A percentile compares a stretch with the other conserved stretches of the same genome.
These are phyloP conservation scores for Acropternis orthonyx DNA, from an alignment of 2,797 vertebrate species.

Conservation along the genomic window DNA sequence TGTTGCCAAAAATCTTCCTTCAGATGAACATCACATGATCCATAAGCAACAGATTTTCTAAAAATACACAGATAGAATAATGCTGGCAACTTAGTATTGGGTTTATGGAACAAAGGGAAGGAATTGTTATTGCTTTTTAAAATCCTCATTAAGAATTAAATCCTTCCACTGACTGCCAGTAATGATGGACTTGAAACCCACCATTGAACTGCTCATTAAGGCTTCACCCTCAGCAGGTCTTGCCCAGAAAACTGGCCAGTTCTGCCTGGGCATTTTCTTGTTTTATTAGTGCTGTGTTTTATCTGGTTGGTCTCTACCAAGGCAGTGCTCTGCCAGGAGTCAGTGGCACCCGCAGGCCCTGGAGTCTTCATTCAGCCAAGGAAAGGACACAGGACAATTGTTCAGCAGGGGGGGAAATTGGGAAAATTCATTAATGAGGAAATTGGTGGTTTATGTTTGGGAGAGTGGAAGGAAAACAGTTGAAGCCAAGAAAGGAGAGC, in stretches of 20 bases:
- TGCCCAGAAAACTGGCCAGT: background rate
- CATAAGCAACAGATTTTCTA: background rate
- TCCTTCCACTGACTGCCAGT: background rate
- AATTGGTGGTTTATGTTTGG: background rate
- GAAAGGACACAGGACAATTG: background rate
- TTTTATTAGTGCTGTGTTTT: background rate
- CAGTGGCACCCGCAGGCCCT: background rate
- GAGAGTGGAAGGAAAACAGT: background rate
- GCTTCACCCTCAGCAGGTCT: background rate
- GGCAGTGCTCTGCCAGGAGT: background rate
- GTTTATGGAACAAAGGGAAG: background rate
- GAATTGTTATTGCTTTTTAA: background rate
- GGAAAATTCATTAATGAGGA: slow-evolving; percentile 7
- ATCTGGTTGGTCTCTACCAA: background rate
- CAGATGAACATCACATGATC: background rate
- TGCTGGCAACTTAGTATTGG: background rate
- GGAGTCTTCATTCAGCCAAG: background rate
- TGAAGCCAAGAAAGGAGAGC: background rate
- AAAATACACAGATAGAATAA: background rate
- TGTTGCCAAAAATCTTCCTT: background rate
- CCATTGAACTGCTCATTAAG: background rate
- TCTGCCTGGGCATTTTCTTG: background rate
- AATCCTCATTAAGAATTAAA: background rate
- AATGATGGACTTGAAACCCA: background rate
- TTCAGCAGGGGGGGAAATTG: background rate